Evolutionary conservation across 2,113 vertebrate species (phyloP), one percentile per base, ranked within the genome.

Genomic region (Austrofundulus limnaeus): DNA sequence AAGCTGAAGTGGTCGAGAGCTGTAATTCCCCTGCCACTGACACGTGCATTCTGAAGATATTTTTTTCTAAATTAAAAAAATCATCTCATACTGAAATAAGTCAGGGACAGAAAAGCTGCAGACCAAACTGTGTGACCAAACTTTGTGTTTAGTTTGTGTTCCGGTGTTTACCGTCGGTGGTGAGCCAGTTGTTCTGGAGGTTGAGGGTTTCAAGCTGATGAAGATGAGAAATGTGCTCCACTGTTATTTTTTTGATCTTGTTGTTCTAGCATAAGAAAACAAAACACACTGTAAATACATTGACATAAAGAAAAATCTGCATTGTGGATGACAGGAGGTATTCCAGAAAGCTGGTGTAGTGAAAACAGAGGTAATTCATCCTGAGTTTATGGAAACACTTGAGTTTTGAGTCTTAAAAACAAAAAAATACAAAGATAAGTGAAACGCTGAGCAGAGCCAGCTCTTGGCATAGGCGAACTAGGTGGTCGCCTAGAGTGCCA

Each of bases 131-230:
- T 9, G n/a, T n/a, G n/a, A n/a, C n/a, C n/a, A n/a, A n/a, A n/a
- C 25, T 2, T 4, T 19, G 20, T 50, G 54, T 46, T 20, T 8
- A 46, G 19, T 11, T 13, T 1, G 12, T 66, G 48, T 79, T 8
- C 25, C 23, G 16, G 47, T 65, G 53, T 77, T 84, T 85, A 99
- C 96, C 97, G 73, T 94, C 90, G 21, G 95, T 94, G 12, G 94
- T 97, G 53, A 99, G 94, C 46, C 93, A 94, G 85, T 99, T 99
- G 90, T 98, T 99, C 79, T 99, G 97, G 53, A 99, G 91, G 89
- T 99, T 99, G 59, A 99, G 92, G 0, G 96, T 99, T 90, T 98
- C 94, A 24, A 99, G 88, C 13, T 85, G 92, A 63, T 94, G 88
- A 61, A 99, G 95, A 61, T 93, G 91, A 15, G 94, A 91, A n/a